phyloP scores from a whole-genome alignment of 1,140 invertebrate genomes.

The Cheumatopsyche charites region DNA sequence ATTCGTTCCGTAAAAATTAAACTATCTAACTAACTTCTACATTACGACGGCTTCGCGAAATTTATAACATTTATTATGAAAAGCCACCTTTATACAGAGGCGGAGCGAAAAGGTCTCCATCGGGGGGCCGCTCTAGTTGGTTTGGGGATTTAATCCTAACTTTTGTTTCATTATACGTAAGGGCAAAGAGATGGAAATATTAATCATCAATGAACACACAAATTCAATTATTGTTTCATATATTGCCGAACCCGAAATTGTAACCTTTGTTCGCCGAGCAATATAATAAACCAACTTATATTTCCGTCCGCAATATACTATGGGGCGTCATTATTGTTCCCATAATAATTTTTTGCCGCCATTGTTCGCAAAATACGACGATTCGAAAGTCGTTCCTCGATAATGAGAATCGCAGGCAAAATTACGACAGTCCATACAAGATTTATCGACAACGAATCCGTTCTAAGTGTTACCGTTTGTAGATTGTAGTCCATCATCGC shows the following conservation, averaged over 20 bases:
- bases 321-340: conserved; percentile 12
- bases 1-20: conserved; percentile 28
- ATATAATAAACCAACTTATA: conserved; percentile 37
- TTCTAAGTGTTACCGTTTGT: neutral
- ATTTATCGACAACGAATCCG: neutral
- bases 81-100: neutral
- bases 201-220: conserved; percentile 40
- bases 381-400: neutral
- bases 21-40: conserved; percentile 32
- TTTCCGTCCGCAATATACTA: conserved; percentile 31
- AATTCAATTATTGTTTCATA: conserved; percentile 41
- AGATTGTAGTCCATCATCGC: conserved; percentile 23
- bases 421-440: neutral
- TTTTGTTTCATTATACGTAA: conserved; percentile 40
- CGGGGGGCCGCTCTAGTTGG: conserved; percentile 25
- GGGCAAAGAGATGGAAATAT: conserved; percentile 37
- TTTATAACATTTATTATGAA: conserved; percentile 32
- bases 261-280: conserved; percentile 34
- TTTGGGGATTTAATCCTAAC: conserved; percentile 38
- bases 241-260: conserved; percentile 36
- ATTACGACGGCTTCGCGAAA: conserved; percentile 21
- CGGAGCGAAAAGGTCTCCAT: conserved; percentile 7
- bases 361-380: too few relatives aligned
- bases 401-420: conserved; percentile 1
- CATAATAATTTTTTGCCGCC: conserved; percentile 15